Conservation (phyloP, 1,140 invertebrate species). For the Portunus trituberculatus region DNA sequence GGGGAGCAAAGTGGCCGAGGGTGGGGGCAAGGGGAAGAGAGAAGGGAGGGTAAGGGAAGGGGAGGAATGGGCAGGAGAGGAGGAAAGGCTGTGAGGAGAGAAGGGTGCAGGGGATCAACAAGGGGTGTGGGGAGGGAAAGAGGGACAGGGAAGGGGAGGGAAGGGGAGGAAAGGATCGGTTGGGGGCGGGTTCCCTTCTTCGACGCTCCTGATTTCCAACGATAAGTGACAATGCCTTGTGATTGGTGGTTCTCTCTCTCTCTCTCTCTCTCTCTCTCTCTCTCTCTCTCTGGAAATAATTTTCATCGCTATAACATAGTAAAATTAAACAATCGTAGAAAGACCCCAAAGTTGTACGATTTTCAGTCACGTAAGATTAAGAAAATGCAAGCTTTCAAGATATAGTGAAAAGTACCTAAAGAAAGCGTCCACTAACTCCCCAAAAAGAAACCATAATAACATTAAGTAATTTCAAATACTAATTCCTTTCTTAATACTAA, state of each 20-base stretch:
- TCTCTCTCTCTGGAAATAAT: neutral
- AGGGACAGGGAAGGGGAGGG: no score
- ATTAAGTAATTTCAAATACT: no score
- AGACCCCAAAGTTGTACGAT: no score
- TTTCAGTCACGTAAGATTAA: no score
- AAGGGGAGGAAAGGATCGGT: neutral
- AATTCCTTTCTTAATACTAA: no score
- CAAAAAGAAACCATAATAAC: no score
- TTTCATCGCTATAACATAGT: no score
- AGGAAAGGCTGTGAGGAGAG: neutral
- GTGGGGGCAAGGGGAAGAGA: neutral
- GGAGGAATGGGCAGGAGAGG: neutral
- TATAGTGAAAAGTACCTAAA: no score
- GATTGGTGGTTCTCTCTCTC: neutral
- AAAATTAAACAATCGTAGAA: no score
- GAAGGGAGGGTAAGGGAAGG: neutral
- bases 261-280: slow-evolving; percentile 20
- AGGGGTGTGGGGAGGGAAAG: no score
- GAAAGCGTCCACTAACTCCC: no score
- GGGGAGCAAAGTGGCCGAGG: neutral
- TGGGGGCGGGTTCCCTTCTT: neutral
- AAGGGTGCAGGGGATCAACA: neutral
- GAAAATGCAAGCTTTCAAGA: no score
- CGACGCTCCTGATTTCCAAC: neutral
- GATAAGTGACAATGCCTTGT: slow-evolving; percentile 6